Evolutionary conservation across 2,797 vertebrate genomes (phyloP).

Genomic region (Hippocampus kuda): DNA sequence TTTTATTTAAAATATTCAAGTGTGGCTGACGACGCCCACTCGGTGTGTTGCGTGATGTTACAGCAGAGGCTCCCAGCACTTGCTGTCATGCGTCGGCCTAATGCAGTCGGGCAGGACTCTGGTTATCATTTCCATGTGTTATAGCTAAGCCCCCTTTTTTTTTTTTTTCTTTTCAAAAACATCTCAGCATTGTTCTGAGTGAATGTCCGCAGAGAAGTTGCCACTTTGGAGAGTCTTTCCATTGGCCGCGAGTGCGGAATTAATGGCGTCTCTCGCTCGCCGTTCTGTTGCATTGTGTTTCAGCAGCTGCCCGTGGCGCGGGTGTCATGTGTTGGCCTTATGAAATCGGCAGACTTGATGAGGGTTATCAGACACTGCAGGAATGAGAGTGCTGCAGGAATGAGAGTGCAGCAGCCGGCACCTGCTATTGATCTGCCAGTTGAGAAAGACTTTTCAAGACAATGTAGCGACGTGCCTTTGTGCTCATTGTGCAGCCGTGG

Average conservation of each 20-base stretch:
- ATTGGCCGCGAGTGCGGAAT: conserved; percentile 44
- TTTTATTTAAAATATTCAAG: not conserved
- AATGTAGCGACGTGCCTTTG: conserved; percentile 19
- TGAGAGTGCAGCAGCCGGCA: conserved; percentile 27
- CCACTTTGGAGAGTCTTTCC: conserved; percentile 38
- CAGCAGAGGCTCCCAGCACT: conserved; percentile 46
- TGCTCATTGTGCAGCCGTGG: conserved; percentile 9
- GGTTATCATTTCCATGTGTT: conserved; percentile 55
- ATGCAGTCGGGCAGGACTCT: conserved; percentile 57
- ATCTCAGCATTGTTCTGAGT: conserved; percentile 24
- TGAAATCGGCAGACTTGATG: conserved; percentile 46
- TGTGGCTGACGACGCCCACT: conserved; percentile 31
- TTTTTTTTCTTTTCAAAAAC: not conserved
- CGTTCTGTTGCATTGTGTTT: conserved; percentile 63
- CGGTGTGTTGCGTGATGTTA: conserved; percentile 48
- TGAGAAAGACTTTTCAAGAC: conserved; percentile 27
- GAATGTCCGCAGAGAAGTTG: conserved; percentile 11
- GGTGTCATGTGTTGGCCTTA: conserved; percentile 56
- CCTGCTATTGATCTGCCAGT: conserved; percentile 39
- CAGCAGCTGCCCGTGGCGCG: conserved; percentile 50
- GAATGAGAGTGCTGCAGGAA: conserved; percentile 38
- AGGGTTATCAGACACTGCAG: conserved; percentile 50
- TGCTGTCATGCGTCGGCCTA: conserved; percentile 47
- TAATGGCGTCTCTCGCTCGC: conserved; percentile 52
- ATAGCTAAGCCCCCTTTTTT: conserved; percentile 29